Percentiles rank a stretch among this genome's conserved stretches.
Evolutionary conservation across 2,888 invertebrate genomes (phyloP).

Genomic region (Sesia bembeciformis): DNA sequence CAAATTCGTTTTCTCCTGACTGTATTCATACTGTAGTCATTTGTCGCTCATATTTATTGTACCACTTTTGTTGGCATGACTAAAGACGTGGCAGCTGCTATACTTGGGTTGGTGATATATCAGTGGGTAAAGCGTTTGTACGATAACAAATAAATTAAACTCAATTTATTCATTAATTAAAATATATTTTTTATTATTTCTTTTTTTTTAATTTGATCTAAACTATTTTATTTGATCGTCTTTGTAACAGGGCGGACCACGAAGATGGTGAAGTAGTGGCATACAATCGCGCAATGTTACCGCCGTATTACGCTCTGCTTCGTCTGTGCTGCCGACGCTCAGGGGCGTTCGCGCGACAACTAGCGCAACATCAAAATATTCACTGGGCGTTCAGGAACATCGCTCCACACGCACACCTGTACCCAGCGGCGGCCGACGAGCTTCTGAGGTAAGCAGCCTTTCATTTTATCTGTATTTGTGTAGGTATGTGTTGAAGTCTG

Average conservation of each 20-base stretch:
- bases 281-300: conserved; percentile 95
- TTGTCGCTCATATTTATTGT: too few relatives aligned
- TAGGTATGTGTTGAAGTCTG: too few relatives aligned
- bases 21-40: too few relatives aligned
- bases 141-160: too few relatives aligned
- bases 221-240: not conserved
- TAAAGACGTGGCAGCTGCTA: too few relatives aligned
- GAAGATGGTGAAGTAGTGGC: conserved; percentile 96
- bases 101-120: too few relatives aligned
- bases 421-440: conserved; percentile 93
- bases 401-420: conserved; percentile 95
- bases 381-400: conserved; percentile 98
- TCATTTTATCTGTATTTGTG: not conserved
- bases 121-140: too few relatives aligned
- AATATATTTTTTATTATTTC: too few relatives aligned
- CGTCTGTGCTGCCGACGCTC: conserved; percentile 94
- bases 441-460: conserved; percentile 77
- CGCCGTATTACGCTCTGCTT: conserved; percentile 92
- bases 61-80: too few relatives aligned
- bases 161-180: too few relatives aligned
- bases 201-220: too few relatives aligned
- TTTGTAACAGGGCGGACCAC: conserved; percentile 87
- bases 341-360: conserved; percentile 85
- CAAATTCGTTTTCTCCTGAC: too few relatives aligned
- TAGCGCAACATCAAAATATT: conserved; percentile 94